A percentile compares a stretch with the other conserved stretches of the same genome.
phyloP scores from a whole-genome alignment of 2,888 invertebrate genomes.

The Sarcophaga rosellei region DNA sequence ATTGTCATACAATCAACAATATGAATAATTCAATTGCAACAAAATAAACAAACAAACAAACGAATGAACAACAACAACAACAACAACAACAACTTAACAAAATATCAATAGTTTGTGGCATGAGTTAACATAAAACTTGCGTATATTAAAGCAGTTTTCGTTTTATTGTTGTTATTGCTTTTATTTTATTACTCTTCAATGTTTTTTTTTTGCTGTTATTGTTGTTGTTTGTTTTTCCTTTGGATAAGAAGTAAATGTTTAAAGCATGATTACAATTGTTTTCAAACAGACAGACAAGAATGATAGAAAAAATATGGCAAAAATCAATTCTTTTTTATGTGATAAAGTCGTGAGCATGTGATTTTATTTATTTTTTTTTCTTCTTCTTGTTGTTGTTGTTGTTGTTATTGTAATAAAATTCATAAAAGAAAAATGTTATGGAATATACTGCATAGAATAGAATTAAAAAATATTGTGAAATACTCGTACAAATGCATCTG shows the following conservation, averaged over 20 bases:
- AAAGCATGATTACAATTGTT: constrained; percentile 68
- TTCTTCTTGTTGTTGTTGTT: too few species aligned
- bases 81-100: constrained; percentile 56
- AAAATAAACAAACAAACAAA: constrained; percentile 34
- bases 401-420: constrained; percentile 48
- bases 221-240: neutral
- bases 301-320: neutral
- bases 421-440: constrained; percentile 25
- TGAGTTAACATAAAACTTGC: constrained; percentile 65
- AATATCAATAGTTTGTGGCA: constrained; percentile 56
- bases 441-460: neutral
- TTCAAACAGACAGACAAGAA: constrained; percentile 15
- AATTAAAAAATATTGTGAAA: constrained; percentile 48
- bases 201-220: neutral
- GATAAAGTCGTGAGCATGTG: constrained; percentile 62
- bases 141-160: constrained; percentile 45
- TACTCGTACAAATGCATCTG: neutral
- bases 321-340: constrained; percentile 15
- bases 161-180: constrained; percentile 36
- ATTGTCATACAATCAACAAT: constrained; percentile 79
- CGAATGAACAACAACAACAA: neutral
- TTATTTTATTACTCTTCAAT: constrained; percentile 33
- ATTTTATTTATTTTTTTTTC: constrained; percentile 16
- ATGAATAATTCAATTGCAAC: constrained; percentile 79
- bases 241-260: constrained; percentile 52